Evolutionary conservation across 1,140 invertebrate genomes (phyloP).

Genomic region (Magallana angulata): DNA sequence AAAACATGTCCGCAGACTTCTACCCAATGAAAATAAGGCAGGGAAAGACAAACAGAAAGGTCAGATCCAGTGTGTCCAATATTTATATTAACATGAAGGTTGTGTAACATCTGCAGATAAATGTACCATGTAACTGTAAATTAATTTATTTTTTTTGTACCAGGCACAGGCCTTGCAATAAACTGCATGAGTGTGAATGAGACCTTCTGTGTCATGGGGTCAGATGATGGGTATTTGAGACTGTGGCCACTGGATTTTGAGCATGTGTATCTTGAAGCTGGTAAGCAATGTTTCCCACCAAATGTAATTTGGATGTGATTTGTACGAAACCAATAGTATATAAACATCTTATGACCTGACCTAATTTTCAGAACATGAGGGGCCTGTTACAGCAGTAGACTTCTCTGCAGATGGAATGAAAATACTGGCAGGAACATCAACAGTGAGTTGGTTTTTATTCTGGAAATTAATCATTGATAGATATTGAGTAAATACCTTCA

Average conservation of each 20-base stretch:
- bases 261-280: constrained; percentile 79
- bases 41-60: constrained; percentile 66
- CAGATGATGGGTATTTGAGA: constrained; percentile 78
- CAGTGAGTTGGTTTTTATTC: constrained; percentile 63
- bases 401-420: constrained; percentile 76
- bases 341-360: too few relatives aligned
- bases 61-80: constrained; percentile 8
- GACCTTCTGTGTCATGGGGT: constrained; percentile 79
- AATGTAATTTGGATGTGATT: too few relatives aligned
- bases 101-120: not conserved
- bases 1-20: constrained; percentile 74
- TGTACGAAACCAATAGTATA: too few relatives aligned
- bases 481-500: not conserved
- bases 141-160: constrained; percentile 9
- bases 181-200: constrained; percentile 77
- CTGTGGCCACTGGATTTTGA: constrained; percentile 79
- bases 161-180: constrained; percentile 73
- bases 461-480: not conserved
- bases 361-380: constrained; percentile 74
- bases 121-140: not conserved
- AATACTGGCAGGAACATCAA: constrained; percentile 75
- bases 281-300: constrained; percentile 45
- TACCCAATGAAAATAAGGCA: constrained; percentile 67
- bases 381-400: constrained; percentile 76
- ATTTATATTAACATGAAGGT: too few relatives aligned